These are phyloP conservation scores for Drosophila nr. perissopoda DNA, from an alignment of 2,888 invertebrate genomes.

Conservation along the genomic window DNA sequence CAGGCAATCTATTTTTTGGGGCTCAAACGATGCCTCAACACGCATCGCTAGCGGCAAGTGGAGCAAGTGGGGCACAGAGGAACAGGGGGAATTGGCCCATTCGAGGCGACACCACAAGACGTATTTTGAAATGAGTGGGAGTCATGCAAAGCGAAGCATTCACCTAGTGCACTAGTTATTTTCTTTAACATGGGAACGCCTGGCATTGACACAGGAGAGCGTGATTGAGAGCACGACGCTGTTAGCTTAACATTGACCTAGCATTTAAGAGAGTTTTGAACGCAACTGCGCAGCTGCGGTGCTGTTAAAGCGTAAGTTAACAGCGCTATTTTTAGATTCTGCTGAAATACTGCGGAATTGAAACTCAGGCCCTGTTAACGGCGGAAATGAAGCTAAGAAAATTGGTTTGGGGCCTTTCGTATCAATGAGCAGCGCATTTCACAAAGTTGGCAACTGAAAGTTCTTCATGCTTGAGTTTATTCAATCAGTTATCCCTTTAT, in stretches of 20 bases:
- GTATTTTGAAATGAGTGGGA: conserved; percentile 54
- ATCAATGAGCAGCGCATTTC: conserved; percentile 1
- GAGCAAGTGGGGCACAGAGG: neutral
- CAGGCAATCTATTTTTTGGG: conserved; percentile 29
- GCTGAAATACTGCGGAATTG: conserved; percentile 29
- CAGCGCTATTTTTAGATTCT: conserved; percentile 12
- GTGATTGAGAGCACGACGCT: conserved; percentile 7
- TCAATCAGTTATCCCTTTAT: neutral
- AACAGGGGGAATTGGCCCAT: conserved; percentile 23
- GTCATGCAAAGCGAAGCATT: conserved; percentile 52
- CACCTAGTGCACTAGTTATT: conserved; percentile 55
- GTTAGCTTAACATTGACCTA: conserved; percentile 43
- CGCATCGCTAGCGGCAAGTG: conserved; percentile 10
- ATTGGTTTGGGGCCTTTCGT: neutral
- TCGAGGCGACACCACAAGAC: conserved; percentile 41
- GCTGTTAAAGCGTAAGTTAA: conserved; percentile 25
- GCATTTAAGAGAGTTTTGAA: conserved; percentile 66
- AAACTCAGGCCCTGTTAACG: conserved; percentile 10
- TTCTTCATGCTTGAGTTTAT: neutral
- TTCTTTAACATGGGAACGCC: conserved; percentile 28
- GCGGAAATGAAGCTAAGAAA: conserved; percentile 28
- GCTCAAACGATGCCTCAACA: conserved; percentile 33
- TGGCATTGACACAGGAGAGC: conserved; percentile 43
- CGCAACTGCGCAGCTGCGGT: conserved; percentile 55
- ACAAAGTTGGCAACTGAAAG: neutral